Evolutionary conservation across 2,888 invertebrate species (phyloP).

Genomic region (Himalopsyche tibetana): DNA sequence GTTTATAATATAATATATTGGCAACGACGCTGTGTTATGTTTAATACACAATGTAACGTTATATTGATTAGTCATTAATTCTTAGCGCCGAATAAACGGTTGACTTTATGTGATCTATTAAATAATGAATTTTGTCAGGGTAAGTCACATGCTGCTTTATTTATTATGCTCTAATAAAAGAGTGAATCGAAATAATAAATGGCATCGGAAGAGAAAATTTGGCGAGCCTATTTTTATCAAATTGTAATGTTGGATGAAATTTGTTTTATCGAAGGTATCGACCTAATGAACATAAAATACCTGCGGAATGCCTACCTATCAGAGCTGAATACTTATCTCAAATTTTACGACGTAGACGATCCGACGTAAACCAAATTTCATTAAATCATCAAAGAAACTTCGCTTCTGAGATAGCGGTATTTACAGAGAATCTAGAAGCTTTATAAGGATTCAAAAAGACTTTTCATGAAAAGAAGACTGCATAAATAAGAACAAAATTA

Average conservation of each 20-base stretch:
- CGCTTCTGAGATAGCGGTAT: conserved; percentile 23
- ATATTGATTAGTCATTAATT: too few relatives aligned
- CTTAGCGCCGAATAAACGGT: too few relatives aligned
- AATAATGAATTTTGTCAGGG: too few relatives aligned
- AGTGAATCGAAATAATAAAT: too few relatives aligned
- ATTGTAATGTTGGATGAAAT: background rate
- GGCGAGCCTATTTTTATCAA: conserved; percentile 2
- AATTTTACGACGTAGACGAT: conserved; percentile 35
- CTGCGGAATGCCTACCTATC: conserved; percentile 37
- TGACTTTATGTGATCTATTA: too few relatives aligned
- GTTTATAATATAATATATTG: too few relatives aligned
- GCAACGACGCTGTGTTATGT: too few relatives aligned
- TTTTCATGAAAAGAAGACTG: background rate
- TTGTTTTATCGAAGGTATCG: conserved; percentile 15
- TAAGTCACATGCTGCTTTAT: too few relatives aligned
- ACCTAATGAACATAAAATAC: conserved; percentile 31
- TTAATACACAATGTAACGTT: too few relatives aligned
- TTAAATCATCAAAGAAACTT: conserved; percentile 38
- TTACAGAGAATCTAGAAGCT: background rate
- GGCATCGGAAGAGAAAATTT: background rate
- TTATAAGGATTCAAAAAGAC: conserved; percentile 4
- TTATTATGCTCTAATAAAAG: too few relatives aligned
- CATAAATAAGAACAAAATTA: background rate
- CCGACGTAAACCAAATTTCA: conserved; percentile 38
- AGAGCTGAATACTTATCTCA: conserved; percentile 17